A percentile compares a stretch with the other conserved stretches of the same genome.
Evolutionary conservation across 2,888 invertebrate genomes (phyloP).

Genomic region (Xestia rhomboidea): DNA sequence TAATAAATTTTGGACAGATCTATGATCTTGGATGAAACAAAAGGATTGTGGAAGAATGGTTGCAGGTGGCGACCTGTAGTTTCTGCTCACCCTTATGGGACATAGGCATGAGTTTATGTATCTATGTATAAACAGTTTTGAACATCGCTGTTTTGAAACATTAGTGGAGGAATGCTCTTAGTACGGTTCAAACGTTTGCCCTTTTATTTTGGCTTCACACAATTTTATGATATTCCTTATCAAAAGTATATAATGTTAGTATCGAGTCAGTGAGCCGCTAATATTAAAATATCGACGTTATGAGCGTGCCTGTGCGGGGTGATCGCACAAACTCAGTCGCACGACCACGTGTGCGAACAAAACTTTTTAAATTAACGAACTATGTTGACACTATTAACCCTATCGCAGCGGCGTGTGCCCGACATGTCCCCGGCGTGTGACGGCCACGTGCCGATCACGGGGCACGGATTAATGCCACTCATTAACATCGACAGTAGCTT

Average conservation of each 20-base stretch:
- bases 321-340: background rate
- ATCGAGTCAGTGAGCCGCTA: conserved; percentile 22
- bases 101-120: background rate
- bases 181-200: background rate
- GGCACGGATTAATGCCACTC: conserved; percentile 28
- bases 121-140: background rate
- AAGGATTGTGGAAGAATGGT: background rate
- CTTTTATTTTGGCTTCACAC: background rate
- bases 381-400: conserved; percentile 59
- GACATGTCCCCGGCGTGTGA: background rate
- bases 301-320: background rate
- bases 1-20: background rate
- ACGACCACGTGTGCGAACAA: background rate
- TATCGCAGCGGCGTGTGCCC: background rate
- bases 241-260: conserved; percentile 21
- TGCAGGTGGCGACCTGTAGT: background rate
- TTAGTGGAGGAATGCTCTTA: background rate
- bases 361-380: conserved; percentile 53
- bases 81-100: background rate
- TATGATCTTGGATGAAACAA: background rate
- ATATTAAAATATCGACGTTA: conserved; percentile 2
- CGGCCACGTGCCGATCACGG: conserved; percentile 10
- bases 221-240: conserved; percentile 15
- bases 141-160: background rate
- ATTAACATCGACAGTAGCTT: conserved; percentile 34